Percentiles rank a stretch among this genome's conserved stretches.
phyloP scores from a whole-genome alignment of 1,140 invertebrate genomes.

The Heterodera carotae region DNA sequence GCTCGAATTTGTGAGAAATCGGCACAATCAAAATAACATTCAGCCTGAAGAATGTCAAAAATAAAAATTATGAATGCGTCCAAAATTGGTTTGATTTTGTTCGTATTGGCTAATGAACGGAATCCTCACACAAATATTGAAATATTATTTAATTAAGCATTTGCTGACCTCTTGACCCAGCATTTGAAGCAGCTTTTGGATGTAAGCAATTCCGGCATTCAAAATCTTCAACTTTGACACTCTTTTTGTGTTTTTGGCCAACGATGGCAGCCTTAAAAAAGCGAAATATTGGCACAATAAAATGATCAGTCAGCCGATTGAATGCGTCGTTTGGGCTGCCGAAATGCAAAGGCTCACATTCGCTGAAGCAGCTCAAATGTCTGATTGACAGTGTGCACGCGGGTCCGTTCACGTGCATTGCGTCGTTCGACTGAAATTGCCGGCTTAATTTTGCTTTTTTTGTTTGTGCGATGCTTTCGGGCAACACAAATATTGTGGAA shows the following conservation, averaged over 20 bases:
- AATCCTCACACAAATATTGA: too few relatives aligned
- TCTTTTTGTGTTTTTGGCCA: constrained; percentile 41
- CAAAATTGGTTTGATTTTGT: too few relatives aligned
- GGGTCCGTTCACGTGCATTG: constrained; percentile 36
- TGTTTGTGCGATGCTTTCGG: too few relatives aligned
- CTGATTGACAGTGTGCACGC: constrained; percentile 38
- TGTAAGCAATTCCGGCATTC: constrained; percentile 50
- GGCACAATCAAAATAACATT: neutral
- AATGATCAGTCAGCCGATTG: too few relatives aligned
- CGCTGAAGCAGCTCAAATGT: constrained; percentile 29
- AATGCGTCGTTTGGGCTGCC: too few relatives aligned
- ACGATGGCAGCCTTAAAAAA: constrained; percentile 22
- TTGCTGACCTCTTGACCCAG: constrained; percentile 30
- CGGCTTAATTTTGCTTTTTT: neutral
- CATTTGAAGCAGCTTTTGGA: constrained; percentile 37
- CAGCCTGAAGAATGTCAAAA: neutral
- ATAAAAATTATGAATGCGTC: neutral
- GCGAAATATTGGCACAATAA: too few relatives aligned
- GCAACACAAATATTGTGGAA: too few relatives aligned
- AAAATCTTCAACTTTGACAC: constrained; percentile 60
- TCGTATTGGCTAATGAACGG: too few relatives aligned
- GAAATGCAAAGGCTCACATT: constrained; percentile 22
- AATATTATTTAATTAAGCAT: too few relatives aligned
- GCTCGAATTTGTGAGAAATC: neutral
- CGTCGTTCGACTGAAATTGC: constrained; percentile 27